Evolutionary conservation across 2,113 vertebrate genomes (phyloP).

Genomic region (Protobothrops flavoviridis): DNA sequence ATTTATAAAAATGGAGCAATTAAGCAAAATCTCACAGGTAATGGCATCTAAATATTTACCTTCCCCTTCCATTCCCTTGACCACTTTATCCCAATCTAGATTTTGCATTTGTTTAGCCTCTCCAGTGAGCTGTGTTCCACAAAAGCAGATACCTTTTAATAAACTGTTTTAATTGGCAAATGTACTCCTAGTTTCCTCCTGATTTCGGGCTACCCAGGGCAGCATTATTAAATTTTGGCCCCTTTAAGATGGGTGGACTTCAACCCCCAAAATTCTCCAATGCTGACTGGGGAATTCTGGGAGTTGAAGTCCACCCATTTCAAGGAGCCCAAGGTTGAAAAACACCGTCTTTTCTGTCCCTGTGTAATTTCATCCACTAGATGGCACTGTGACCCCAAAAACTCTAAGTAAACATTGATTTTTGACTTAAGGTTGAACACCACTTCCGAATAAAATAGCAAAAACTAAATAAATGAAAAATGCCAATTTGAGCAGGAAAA

Average conservation of each 20-base stretch:
- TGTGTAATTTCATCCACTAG: constrained; percentile 29
- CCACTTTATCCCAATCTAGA: too few relatives aligned
- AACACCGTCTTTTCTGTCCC: not conserved
- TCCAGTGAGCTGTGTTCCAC: too few relatives aligned
- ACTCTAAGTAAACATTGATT: not conserved
- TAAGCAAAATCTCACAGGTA: too few relatives aligned
- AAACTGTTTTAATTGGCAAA: not conserved
- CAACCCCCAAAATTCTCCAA: not conserved
- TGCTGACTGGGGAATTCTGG: not conserved
- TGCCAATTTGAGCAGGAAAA: not conserved
- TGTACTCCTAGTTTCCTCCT: not conserved
- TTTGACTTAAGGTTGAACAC: too few relatives aligned
- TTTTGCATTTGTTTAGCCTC: too few relatives aligned
- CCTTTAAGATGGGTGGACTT: too few relatives aligned
- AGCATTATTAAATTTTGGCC: too few relatives aligned
- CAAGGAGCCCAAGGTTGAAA: not conserved
- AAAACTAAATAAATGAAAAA: not conserved
- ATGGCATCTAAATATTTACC: too few relatives aligned
- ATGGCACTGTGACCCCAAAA: constrained; percentile 37
- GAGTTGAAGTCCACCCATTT: not conserved
- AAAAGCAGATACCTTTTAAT: too few relatives aligned
- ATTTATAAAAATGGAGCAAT: too few relatives aligned
- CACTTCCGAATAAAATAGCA: not conserved
- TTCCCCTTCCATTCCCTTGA: too few relatives aligned
- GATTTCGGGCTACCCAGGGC: not conserved